A percentile compares a stretch with the other conserved stretches of the same genome.
Conservation (phyloP, 2,797 vertebrate genomes). For the Forpus xanthops region DNA sequence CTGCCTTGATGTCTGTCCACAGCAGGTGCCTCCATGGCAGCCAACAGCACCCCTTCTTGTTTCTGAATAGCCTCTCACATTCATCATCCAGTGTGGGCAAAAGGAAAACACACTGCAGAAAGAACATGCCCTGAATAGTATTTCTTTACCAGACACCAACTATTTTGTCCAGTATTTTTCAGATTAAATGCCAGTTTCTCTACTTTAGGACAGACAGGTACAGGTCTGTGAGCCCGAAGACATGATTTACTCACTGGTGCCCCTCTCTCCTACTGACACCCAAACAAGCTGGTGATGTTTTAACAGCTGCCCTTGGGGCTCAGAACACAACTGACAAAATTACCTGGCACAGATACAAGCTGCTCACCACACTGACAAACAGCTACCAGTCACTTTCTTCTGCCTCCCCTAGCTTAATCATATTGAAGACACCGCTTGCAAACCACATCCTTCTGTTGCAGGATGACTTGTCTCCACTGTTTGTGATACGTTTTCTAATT, state of each 20-base stretch:
- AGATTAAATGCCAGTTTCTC: background rate
- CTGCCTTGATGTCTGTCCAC: background rate
- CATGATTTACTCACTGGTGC: background rate
- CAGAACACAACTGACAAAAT: background rate
- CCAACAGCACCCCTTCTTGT: background rate
- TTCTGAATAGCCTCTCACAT: slow-evolving; percentile 28
- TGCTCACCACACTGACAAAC: slow-evolving; percentile 2
- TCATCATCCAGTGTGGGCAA: background rate
- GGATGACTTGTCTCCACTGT: background rate
- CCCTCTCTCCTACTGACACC: background rate
- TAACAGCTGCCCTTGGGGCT: background rate
- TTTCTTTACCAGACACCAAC: background rate
- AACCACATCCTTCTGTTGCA: slow-evolving; percentile 60
- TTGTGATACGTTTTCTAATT: background rate
- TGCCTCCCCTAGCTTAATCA: slow-evolving; percentile 31
- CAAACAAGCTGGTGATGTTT: background rate
- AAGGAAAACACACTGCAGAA: slow-evolving; percentile 23
- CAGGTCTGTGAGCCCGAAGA: background rate
- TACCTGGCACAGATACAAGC: background rate
- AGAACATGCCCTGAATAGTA: background rate
- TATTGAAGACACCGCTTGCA: background rate
- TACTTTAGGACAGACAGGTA: background rate
- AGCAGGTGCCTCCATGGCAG: background rate
- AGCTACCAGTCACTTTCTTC: slow-evolving; percentile 52
- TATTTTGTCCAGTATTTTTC: slow-evolving; percentile 11